Evolutionary conservation across 2,797 vertebrate genomes (phyloP), one percentile per base, ranked within the genome.

Genomic region (Hypotaenidia okinawae): DNA sequence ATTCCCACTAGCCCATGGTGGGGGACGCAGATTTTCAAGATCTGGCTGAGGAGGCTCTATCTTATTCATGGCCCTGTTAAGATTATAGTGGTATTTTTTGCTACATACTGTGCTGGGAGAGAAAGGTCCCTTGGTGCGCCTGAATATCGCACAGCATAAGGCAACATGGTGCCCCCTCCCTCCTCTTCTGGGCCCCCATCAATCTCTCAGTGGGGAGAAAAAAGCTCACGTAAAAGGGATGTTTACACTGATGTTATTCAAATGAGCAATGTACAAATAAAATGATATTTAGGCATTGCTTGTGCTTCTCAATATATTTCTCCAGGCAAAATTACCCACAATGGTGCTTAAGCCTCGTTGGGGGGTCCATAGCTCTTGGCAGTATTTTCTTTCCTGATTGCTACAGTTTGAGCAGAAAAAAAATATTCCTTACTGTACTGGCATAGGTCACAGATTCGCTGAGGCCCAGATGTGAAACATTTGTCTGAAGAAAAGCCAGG

Each of bases 331-430:
- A 75, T 85, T 54, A 61, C 35, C n/a, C 79, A 33, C 43, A 37
- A 16, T 59, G 54, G 43, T 92, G 67, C 78, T 89, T 70, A 62
- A 84, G 66, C 8, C 55, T 95, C 66, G 63, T 57, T 4, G 13
- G 89, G 94, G 84, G 23, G 70, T 84, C 85, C 33, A 10, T 28
- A 79, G 76, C 49, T 96, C 33, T 79, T 92, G 91, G 30, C 27
- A 61, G 21, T 75, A 79, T 95, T 96, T 95, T 76, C 37, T 94
- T 94, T 93, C 67, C 58, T 93, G 32, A 61, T 43, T 91, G 64
- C 45, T 84, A 37, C 18, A 61, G 45, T 79, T 87, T 3, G 10
- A 94, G 30, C 41, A 73, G 16, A 23, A 58, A 93, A 59, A 49
- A 73, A 91, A 52, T 41, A 35, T 45, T 94, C 77, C 75, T 95